Evolutionary conservation across 1,140 invertebrate genomes (phyloP).

Genomic region (Drosophila rufa): DNA sequence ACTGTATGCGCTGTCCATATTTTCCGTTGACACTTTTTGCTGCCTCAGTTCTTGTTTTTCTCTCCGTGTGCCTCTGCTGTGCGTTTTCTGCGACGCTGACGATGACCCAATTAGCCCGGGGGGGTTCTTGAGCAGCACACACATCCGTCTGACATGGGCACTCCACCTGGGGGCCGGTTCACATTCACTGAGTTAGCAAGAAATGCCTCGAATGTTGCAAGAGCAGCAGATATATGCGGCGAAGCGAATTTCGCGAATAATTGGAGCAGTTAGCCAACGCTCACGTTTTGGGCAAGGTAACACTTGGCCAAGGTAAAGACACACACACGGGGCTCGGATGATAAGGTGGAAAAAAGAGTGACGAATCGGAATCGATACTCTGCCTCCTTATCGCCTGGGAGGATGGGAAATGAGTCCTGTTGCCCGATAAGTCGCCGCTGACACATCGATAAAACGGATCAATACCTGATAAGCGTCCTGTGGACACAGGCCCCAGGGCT

Average conservation of each 20-base stretch:
- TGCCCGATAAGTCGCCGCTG: conserved; percentile 25
- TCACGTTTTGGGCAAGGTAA: conserved; percentile 68
- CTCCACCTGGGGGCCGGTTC: conserved; percentile 45
- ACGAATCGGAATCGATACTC: conserved; percentile 22
- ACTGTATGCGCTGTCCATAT: not conserved
- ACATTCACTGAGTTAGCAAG: conserved; percentile 76
- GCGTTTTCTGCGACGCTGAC: conserved; percentile 57
- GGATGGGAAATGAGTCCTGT: conserved; percentile 44
- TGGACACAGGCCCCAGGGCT: conserved; percentile 3
- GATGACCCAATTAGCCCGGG: conserved; percentile 63
- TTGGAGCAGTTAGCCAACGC: conserved; percentile 69
- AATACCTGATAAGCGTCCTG: conserved; percentile 51
- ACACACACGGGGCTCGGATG: not conserved
- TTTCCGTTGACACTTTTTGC: conserved; percentile 48
- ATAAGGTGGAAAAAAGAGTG: conserved; percentile 8
- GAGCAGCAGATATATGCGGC: conserved; percentile 42
- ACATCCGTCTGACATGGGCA: conserved; percentile 6
- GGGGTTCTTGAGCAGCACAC: conserved; percentile 21
- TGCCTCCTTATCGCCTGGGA: conserved; percentile 25
- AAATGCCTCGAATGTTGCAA: conserved; percentile 75
- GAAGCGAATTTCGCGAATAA: conserved; percentile 64
- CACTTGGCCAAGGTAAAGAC: conserved; percentile 51
- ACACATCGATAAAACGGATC: conserved; percentile 48
- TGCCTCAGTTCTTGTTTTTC: conserved; percentile 53
- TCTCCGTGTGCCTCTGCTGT: conserved; percentile 1